Evolutionary conservation across 1,140 invertebrate species (phyloP).

Genomic region (Ephestia elutella): DNA sequence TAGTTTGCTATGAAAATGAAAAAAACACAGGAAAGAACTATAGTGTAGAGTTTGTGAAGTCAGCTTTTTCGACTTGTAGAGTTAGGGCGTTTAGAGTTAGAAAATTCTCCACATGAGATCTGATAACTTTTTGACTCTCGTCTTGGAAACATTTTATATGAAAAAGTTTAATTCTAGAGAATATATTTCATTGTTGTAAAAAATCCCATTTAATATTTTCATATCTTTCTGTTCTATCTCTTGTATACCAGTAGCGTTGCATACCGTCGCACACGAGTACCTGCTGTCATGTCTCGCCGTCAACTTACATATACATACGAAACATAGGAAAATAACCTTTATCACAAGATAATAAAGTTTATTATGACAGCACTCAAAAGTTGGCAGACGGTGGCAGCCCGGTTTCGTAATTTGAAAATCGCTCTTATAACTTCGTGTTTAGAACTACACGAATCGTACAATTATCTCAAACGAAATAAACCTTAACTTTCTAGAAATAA

Average conservation of each 20-base stretch:
- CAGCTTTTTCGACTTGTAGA: too few species aligned
- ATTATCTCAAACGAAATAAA: neutral
- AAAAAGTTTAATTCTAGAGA: neutral
- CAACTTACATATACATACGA: constrained; percentile 12
- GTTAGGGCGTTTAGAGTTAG: too few species aligned
- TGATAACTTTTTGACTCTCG: too few species aligned
- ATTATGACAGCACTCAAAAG: neutral
- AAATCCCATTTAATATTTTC: neutral
- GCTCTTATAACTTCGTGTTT: neutral
- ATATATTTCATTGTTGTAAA: neutral
- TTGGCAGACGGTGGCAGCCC: neutral
- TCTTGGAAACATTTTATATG: too few species aligned
- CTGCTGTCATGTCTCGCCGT: constrained; percentile 36
- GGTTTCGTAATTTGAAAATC: neutral
- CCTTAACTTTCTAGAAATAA: constrained; percentile 11
- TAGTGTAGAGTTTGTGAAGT: too few species aligned
- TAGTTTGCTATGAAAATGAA: too few species aligned
- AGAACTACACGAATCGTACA: neutral
- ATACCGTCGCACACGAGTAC: constrained; percentile 55
- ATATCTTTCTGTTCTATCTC: constrained; percentile 20
- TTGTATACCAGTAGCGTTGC: constrained; percentile 39
- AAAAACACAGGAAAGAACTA: too few species aligned
- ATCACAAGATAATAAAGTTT: neutral
- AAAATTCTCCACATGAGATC: too few species aligned
- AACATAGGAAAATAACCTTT: constrained; percentile 21